Evolutionary conservation across 2,888 invertebrate species (phyloP).

Genomic region (Chloroclystis v-ata): DNA sequence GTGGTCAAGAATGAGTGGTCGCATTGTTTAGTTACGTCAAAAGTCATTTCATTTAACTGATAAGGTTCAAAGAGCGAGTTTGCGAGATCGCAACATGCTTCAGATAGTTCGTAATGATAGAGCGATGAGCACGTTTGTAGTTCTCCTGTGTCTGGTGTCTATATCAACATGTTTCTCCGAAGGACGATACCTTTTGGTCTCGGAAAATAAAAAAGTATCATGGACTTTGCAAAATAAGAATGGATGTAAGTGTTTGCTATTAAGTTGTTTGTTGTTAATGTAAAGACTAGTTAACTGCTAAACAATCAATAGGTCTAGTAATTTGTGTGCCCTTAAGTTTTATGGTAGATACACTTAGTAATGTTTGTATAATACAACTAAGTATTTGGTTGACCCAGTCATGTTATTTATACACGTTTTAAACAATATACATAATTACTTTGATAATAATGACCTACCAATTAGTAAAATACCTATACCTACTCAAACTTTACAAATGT

Average conservation of each 20-base stretch:
- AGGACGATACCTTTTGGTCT: conserved; percentile 13
- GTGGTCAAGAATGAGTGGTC: not conserved
- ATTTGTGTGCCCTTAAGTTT: not conserved
- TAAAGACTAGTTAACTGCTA: no score
- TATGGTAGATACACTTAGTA: not conserved
- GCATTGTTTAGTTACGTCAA: not conserved
- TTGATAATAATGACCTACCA: no score
- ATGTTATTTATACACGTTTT: not conserved
- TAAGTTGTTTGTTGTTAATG: not conserved
- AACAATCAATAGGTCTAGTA: no score
- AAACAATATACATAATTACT: not conserved
- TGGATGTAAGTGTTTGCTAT: conserved; percentile 55
- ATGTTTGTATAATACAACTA: conserved; percentile 3
- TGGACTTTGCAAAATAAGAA: conserved; percentile 62
- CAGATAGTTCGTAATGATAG: conserved; percentile 12
- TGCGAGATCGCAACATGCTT: conserved; percentile 2
- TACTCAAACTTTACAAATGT: no score
- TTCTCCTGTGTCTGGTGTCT: conserved; percentile 23
- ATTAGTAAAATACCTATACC: no score
- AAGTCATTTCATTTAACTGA: conserved; percentile 3
- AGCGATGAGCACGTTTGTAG: conserved; percentile 28
- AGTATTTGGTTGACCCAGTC: conserved; percentile 1
- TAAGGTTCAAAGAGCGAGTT: conserved; percentile 3
- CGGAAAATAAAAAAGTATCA: conserved; percentile 18
- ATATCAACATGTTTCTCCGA: conserved; percentile 24